Conservation (phyloP, 2,888 invertebrate species). For the Ditula angustiorana region DNA sequence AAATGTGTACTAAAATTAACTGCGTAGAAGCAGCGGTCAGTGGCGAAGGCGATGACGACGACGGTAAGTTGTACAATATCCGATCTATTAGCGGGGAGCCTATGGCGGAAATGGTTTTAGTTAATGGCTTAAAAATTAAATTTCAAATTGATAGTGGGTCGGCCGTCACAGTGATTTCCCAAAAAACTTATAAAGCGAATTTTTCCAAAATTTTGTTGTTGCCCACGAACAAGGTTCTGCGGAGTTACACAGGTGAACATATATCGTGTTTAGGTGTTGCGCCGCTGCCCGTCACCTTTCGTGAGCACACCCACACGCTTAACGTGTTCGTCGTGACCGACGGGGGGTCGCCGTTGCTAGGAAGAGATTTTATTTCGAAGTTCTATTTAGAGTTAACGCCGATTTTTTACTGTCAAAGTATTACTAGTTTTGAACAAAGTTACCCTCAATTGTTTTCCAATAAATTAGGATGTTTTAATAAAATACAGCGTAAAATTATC, state of each 20-base stretch:
- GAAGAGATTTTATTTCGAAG: slow-evolving; percentile 44
- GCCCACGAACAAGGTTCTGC: slow-evolving; percentile 33
- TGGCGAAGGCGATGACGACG: neutral
- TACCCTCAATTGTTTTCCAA: no score
- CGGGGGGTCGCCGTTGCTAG: slow-evolving; percentile 35
- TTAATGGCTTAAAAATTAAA: neutral
- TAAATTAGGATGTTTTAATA: no score
- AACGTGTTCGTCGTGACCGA: slow-evolving; percentile 42
- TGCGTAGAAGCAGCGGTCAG: neutral
- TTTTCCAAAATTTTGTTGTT: slow-evolving; percentile 36
- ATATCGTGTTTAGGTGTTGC: slow-evolving; percentile 40
- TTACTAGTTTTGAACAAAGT: no score
- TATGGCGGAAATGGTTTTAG: neutral
- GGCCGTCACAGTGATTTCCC: neutral
- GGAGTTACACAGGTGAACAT: slow-evolving; percentile 40
- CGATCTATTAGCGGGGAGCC: neutral
- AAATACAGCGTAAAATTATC: no score
- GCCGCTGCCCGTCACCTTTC: slow-evolving; percentile 33
- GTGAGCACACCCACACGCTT: slow-evolving; percentile 27
- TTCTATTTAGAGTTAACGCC: no score
- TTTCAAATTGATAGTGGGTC: slow-evolving; percentile 3
- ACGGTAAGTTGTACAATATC: slow-evolving; percentile 5
- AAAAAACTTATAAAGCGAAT: neutral
- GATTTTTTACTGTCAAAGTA: no score
- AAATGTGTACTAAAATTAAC: no score